phyloP scores from a whole-genome alignment of 2,888 invertebrate species.

The Rhagonycha fulva region DNA sequence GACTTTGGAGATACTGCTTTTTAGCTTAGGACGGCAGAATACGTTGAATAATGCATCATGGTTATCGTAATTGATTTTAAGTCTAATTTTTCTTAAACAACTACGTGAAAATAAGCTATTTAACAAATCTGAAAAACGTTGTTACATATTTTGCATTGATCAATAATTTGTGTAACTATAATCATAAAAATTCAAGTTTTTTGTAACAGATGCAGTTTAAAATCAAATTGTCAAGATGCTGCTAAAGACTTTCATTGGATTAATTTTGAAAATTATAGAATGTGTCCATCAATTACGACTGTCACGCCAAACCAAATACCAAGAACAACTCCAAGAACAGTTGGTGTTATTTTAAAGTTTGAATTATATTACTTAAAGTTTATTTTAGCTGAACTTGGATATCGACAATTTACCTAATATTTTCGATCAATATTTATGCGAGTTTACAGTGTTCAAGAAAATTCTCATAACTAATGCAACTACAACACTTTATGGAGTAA shows the following conservation, averaged over 20 bases:
- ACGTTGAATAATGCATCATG: too few relatives aligned
- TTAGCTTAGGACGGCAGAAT: too few relatives aligned
- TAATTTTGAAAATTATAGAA: slow-evolving; percentile 87
- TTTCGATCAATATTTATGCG: slow-evolving; percentile 89
- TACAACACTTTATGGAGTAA: slow-evolving; percentile 86
- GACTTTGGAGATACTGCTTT: too few relatives aligned
- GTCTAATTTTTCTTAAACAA: too few relatives aligned
- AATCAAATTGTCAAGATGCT: slow-evolving; percentile 90
- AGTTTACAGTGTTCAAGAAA: slow-evolving; percentile 90
- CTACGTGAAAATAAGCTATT: too few relatives aligned
- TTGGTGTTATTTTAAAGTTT: slow-evolving; percentile 46
- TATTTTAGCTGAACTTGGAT: slow-evolving; percentile 75
- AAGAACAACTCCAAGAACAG: slow-evolving; percentile 88
- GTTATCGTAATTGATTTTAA: too few relatives aligned
- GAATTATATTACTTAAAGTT: not conserved
- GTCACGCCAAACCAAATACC: slow-evolving; percentile 91
- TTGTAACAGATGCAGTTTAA: slow-evolving; percentile 74
- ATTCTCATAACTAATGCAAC: slow-evolving; percentile 89
- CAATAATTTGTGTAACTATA: too few relatives aligned
- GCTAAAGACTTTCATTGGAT: slow-evolving; percentile 95
- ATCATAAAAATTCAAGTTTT: not conserved
- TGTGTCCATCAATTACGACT: slow-evolving; percentile 92
- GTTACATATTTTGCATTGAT: too few relatives aligned
- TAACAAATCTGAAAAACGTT: too few relatives aligned
- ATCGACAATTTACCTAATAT: slow-evolving; percentile 95